A percentile compares a stretch with the other conserved stretches of the same genome.
These are phyloP conservation scores for Palythoa grandis DNA, from an alignment of 92 coral and sea anemone genomes.

Conservation along the genomic window DNA sequence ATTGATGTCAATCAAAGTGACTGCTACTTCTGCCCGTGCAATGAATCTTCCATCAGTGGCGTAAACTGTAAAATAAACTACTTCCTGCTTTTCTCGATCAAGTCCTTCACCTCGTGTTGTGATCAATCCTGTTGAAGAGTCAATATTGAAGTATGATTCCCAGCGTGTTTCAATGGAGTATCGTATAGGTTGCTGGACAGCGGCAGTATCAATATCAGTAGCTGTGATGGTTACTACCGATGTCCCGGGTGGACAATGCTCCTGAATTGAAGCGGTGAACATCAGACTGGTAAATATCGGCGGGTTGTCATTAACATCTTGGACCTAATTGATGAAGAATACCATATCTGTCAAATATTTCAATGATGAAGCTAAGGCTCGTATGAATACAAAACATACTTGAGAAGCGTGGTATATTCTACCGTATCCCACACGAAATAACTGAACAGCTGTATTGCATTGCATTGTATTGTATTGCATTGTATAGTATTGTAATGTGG, in stretches of 20 bases:
- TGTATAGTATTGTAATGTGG: no score
- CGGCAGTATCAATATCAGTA: conserved; percentile 68
- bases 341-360: neutral
- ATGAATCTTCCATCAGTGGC: conserved; percentile 71
- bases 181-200: conserved; percentile 54
- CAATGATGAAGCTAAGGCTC: neutral
- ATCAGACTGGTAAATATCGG: conserved; percentile 72
- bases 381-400: no score
- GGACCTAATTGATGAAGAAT: conserved; percentile 55
- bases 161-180: conserved; percentile 70
- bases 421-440: no score
- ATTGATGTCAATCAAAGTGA: conserved; percentile 71
- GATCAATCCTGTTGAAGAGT: conserved; percentile 71
- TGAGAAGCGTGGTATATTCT: no score
- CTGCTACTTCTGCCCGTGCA: conserved; percentile 75
- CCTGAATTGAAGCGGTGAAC: conserved; percentile 67
- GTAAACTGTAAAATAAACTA: conserved; percentile 67
- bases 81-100: conserved; percentile 74
- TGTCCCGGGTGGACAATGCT: conserved; percentile 61
- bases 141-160: conserved; percentile 69
- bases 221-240: conserved; percentile 69
- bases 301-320: conserved; percentile 81
- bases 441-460: no score
- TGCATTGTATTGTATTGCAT: no score
- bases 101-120: conserved; percentile 57